Percentiles rank a stretch among this genome's conserved stretches.
Conservation (phyloP, 1,140 invertebrate genomes). For the Platyura marginata region DNA sequence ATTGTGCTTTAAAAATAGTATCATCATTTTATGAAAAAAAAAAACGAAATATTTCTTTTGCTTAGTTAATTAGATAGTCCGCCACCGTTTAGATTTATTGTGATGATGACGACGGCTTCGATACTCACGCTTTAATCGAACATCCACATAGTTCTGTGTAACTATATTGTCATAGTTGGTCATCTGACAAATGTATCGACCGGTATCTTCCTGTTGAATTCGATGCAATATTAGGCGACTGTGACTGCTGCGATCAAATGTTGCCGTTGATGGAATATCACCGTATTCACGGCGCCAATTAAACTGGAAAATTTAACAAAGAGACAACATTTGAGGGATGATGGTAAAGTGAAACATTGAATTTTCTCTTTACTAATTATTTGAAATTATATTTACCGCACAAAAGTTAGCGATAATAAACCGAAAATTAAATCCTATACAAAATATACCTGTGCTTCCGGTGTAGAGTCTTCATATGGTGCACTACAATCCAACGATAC, state of each 20-base stretch:
- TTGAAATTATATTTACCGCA: too few relatives aligned
- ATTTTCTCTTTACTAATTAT: not conserved
- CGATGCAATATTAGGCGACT: slow-evolving; percentile 25
- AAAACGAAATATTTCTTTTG: too few relatives aligned
- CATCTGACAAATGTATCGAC: slow-evolving; percentile 49
- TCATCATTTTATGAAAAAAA: too few relatives aligned
- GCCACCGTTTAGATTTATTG: not conserved
- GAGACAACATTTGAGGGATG: too few relatives aligned
- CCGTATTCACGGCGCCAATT: slow-evolving; percentile 28
- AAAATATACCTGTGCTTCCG: too few relatives aligned
- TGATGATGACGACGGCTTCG: not conserved
- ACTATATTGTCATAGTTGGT: slow-evolving; percentile 26
- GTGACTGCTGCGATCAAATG: slow-evolving; percentile 6
- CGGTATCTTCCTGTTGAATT: slow-evolving; percentile 39
- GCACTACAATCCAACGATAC: slow-evolving; percentile 36
- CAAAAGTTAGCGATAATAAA: too few relatives aligned
- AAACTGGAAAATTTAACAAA: slow-evolving; percentile 8
- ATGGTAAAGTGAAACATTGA: not conserved
- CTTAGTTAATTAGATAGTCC: too few relatives aligned
- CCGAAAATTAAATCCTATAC: too few relatives aligned
- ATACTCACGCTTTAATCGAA: slow-evolving; percentile 49
- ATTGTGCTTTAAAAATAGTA: too few relatives aligned
- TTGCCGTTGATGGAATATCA: slow-evolving; percentile 16
- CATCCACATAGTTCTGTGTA: slow-evolving; percentile 41
- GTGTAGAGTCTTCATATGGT: slow-evolving; percentile 13